Evolutionary conservation across 1,140 invertebrate species (phyloP), one percentile per base, ranked within the genome.

Genomic region (Asobara japonica): DNA sequence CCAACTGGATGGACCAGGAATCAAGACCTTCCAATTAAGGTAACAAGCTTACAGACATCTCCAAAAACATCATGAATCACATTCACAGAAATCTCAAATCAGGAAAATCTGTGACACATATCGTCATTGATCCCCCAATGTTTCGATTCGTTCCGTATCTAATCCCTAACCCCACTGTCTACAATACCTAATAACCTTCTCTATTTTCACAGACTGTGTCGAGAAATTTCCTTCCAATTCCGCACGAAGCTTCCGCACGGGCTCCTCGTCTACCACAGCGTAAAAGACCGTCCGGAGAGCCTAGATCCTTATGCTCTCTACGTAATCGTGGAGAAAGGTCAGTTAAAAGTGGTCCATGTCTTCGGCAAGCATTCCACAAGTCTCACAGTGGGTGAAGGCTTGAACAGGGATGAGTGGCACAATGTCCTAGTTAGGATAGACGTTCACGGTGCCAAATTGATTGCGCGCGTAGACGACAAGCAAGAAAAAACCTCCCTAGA

Each of bases 341-440:
- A 95, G 84, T 83, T 96, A 11, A 95, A 96, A 88, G 93, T 96
- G 60, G 94, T 96, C n/a, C 94, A 96, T 82, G 93, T 96, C 18
- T 95, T 95, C 85, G 94, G 94, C 1, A 94, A 95, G 83, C 91
- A 93, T 83, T 92, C 94, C 56, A 95, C 94, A 5, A 95, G 94
- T 70, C 73, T 96, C 38, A 95, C 93, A 3, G 94, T 96, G n/a
- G 95, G 95, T 33, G 91, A 95, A 84, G 95, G 94, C 11, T 86
- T 97, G 22, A 96, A 97, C 84, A 90, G 94, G 78, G 95, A 97
- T 82, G 91, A 94, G 79, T 97, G 95, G 95, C 96, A 97, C 85
- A 92, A 91, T 79, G 94, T 97, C 22, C 91, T 92, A 41, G 91
- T 95, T n/a, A 88, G 89, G 70, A 95, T 97, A 74, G 94, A 96